A percentile compares a stretch with the other conserved stretches of the same genome.
Evolutionary conservation across 1,140 invertebrate genomes (phyloP).

Genomic region (Lineus longissimus): DNA sequence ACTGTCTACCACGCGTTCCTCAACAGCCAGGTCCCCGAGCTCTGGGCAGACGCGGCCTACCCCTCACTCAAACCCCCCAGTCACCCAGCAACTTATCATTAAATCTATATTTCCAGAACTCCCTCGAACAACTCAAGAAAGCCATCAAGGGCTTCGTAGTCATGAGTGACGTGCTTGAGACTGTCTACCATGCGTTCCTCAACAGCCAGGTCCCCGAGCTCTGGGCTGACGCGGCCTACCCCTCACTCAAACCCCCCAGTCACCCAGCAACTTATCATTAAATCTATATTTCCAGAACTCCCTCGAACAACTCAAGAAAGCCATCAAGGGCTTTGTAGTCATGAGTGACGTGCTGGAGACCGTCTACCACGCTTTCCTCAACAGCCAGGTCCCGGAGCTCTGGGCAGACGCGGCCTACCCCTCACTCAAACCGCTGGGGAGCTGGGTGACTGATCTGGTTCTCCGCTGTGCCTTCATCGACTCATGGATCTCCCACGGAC

Average conservation of each 20-base stretch:
- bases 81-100: too few relatives aligned
- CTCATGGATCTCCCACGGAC: slow-evolving; percentile 68
- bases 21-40: too few relatives aligned
- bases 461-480: slow-evolving; percentile 74
- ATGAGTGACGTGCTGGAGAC: slow-evolving; percentile 83
- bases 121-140: slow-evolving; percentile 73
- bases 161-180: slow-evolving; percentile 82
- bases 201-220: slow-evolving; percentile 75
- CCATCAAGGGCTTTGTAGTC: slow-evolving; percentile 78
- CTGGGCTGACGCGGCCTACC: slow-evolving; percentile 79
- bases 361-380: slow-evolving; percentile 71
- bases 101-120: too few relatives aligned
- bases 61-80: too few relatives aligned
- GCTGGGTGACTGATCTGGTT: slow-evolving; percentile 76
- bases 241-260: slow-evolving; percentile 82
- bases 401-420: slow-evolving; percentile 82
- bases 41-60: too few relatives aligned
- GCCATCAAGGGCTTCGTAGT: slow-evolving; percentile 81
- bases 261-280: too few relatives aligned
- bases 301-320: slow-evolving; percentile 72
- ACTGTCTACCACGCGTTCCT: too few relatives aligned
- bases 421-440: slow-evolving; percentile 76
- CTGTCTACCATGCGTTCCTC: slow-evolving; percentile 70
- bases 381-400: slow-evolving; percentile 74
- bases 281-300: slow-evolving; percentile 62